A percentile compares a stretch with the other conserved stretches of the same genome.
These are phyloP conservation scores for Corythoichthys intestinalis DNA, from an alignment of 2,113 vertebrate genomes.

Conservation along the genomic window DNA sequence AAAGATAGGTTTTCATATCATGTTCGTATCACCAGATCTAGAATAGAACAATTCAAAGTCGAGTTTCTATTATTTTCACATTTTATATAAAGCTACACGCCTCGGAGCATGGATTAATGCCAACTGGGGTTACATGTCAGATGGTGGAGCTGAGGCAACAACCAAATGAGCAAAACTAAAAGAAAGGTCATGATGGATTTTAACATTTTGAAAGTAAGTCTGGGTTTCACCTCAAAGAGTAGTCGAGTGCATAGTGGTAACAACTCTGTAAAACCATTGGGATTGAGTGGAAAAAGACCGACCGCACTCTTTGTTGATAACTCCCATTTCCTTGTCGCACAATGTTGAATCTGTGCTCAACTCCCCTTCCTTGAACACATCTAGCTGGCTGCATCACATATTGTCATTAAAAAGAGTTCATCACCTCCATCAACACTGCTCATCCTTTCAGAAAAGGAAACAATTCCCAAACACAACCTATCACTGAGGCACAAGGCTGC, in stretches of 20 bases:
- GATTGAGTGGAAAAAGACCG: not conserved
- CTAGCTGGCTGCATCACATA: constrained; percentile 26
- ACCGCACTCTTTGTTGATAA: constrained; percentile 26
- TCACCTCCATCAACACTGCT: constrained; percentile 52
- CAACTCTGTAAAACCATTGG: not conserved
- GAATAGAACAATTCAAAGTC: constrained; percentile 5
- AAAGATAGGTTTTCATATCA: not conserved
- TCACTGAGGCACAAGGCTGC: constrained; percentile 1
- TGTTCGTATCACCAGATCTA: constrained; percentile 1
- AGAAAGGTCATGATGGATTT: constrained; percentile 34
- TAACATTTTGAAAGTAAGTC: not conserved
- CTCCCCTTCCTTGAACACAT: constrained; percentile 29
- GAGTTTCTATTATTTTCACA: constrained; percentile 28
- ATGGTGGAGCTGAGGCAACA: constrained; percentile 15
- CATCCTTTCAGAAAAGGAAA: constrained; percentile 31
- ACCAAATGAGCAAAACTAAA: constrained; percentile 33
- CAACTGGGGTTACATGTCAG: not conserved
- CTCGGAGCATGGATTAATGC: not conserved
- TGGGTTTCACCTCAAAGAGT: not conserved
- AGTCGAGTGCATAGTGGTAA: not conserved
- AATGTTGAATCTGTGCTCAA: constrained; percentile 4
- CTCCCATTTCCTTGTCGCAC: constrained; percentile 37
- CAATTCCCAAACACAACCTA: constrained; percentile 9
- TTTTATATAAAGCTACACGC: constrained; percentile 13
- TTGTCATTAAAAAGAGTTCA: constrained; percentile 51